These are phyloP conservation scores for Tenthredo mesomela DNA, from an alignment of 2,888 invertebrate genomes.

Conservation along the genomic window DNA sequence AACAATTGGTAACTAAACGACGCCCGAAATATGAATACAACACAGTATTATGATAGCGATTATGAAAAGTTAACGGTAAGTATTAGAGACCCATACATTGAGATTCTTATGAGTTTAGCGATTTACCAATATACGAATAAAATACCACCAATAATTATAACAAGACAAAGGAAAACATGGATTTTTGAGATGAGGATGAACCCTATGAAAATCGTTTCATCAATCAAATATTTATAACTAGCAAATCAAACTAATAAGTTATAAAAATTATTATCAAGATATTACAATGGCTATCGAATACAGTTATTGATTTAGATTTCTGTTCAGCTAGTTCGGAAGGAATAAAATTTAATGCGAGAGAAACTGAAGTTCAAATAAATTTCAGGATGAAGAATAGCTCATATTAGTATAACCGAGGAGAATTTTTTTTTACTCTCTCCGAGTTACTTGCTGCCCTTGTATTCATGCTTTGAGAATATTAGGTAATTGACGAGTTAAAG, in stretches of 20 bases:
- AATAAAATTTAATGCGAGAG: neutral
- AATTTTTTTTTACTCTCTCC: neutral
- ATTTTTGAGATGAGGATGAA: neutral
- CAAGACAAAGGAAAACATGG: neutral
- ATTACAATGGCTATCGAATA: neutral
- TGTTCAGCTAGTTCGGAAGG: neutral
- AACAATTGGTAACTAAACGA: neutral
- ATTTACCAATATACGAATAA: neutral
- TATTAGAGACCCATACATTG: neutral
- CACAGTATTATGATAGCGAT: neutral
- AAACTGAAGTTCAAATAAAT: neutral
- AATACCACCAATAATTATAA: neutral
- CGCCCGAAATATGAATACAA: constrained; percentile 26
- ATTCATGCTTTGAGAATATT: constrained; percentile 29
- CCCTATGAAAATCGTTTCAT: neutral
- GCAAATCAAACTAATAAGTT: neutral
- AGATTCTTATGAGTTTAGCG: neutral
- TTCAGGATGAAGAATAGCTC: neutral
- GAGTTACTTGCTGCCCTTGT: neutral
- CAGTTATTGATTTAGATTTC: neutral
- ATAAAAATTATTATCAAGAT: too few species aligned
- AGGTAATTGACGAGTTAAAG: neutral
- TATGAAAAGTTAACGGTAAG: neutral
- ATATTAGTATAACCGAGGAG: neutral
- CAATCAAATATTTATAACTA: neutral